These are phyloP conservation scores for Halictus quadricinctus DNA, from an alignment of 2,888 invertebrate genomes.

Conservation along the genomic window DNA sequence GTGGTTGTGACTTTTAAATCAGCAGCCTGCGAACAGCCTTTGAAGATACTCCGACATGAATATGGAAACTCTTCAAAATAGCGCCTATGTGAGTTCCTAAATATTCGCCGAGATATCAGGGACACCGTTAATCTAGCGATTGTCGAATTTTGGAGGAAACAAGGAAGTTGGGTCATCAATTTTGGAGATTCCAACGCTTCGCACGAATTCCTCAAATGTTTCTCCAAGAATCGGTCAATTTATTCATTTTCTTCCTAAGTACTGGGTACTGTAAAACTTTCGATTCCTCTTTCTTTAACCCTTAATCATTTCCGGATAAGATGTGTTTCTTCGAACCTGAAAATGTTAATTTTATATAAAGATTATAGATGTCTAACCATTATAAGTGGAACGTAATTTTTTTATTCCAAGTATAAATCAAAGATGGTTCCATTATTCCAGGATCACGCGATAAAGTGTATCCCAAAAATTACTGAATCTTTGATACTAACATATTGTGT, in stretches of 20 bases:
- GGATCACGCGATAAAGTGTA: background rate
- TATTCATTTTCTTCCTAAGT: background rate
- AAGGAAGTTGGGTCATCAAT: background rate
- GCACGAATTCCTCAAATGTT: background rate
- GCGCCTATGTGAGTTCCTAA: background rate
- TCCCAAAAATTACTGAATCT: background rate
- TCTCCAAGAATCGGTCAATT: background rate
- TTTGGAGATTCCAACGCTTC: background rate
- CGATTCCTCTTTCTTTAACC: background rate
- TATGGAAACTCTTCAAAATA: constrained; percentile 7
- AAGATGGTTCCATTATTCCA: too few relatives aligned
- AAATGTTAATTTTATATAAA: too few relatives aligned
- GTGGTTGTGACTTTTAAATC: constrained; percentile 5
- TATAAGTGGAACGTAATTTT: too few relatives aligned
- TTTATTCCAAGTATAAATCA: too few relatives aligned
- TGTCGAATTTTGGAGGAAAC: background rate
- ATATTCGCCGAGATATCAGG: background rate
- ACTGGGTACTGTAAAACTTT: background rate
- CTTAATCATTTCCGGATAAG: too few relatives aligned
- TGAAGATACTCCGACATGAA: background rate
- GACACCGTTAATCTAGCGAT: background rate
- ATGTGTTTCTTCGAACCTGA: too few relatives aligned
- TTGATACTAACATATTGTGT: background rate
- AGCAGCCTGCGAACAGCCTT: background rate
- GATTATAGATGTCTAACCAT: too few relatives aligned